Base-by-base conservation (phyloP, 2,113 vertebrate species). In the Brevimyrus niger region DNA sequence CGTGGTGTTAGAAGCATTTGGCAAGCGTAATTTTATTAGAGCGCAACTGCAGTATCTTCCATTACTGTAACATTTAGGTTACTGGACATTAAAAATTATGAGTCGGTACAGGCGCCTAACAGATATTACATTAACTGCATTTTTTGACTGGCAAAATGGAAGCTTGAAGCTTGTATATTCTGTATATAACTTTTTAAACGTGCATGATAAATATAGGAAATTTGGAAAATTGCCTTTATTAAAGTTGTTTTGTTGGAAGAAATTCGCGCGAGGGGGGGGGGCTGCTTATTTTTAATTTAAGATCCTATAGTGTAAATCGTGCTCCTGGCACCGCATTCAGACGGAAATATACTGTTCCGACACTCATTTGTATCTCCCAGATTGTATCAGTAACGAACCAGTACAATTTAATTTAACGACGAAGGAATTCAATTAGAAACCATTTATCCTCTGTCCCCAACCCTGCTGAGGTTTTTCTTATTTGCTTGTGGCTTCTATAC, bases 181-280 rank as follows among this genome's bases (percentile, higher is more conserved):
- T 96, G 95, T 96, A 96, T 92, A 96, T 96, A 95, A 93, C 91
- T 61, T 87, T 83, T 85, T 61, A 89, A 93, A 88, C 88, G 82
- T 91, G 95, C 95, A 95, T 95, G 94, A 94, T 55, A 31, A 51
- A 87, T 87, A 87, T 87, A 87, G 27, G 31, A 42, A 92, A 93
- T 93, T 91, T 90, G 87, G 93, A 90, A 51, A 90, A 94, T 94
- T 92, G 94, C 92, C 94, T 94, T 93, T 91, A 93, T 91, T 93
- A 90, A 47, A 92, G 91, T 91, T 90, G 44, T 90, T 93, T 92
- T 93, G 92, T 93, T 95, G 91, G 92, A 91, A 87, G 53, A 90
- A 19, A 91, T 92, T 94, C 90, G 91, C 88, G n/a, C n/a, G n/a
- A 48, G 85, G 90, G 90, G 86, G 92, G 92, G 93, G 47, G 94